Conservation (phyloP, 2,113 vertebrate genomes). For the Manacus vitellinus region DNA sequence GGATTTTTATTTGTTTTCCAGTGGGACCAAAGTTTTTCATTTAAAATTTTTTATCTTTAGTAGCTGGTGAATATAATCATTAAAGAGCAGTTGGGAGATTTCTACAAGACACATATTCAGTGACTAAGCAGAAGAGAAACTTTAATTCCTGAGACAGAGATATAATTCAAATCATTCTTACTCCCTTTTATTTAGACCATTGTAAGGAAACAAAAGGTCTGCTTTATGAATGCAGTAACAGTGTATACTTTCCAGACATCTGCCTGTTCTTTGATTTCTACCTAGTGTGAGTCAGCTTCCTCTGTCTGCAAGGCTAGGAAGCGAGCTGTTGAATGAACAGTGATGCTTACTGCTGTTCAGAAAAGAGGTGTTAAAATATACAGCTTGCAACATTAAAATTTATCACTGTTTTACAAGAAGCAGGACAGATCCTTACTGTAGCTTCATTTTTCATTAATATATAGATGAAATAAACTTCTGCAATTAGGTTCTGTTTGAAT, state of each 20-base stretch:
- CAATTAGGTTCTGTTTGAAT: not conserved
- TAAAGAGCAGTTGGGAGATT: not conserved
- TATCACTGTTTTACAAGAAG: not conserved
- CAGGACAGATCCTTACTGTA: not conserved
- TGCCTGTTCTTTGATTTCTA: slow-evolving; percentile 30
- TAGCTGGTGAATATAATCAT: not conserved
- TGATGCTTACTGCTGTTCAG: not conserved
- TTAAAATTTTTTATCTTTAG: not conserved
- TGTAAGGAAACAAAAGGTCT: not conserved
- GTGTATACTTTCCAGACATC: not conserved
- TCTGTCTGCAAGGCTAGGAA: not conserved
- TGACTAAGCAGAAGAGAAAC: not conserved
- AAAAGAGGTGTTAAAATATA: not conserved
- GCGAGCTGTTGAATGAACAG: not conserved
- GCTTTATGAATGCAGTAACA: not conserved
- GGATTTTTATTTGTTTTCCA: not conserved
- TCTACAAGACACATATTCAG: not conserved
- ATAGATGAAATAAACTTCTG: not conserved
- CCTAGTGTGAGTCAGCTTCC: slow-evolving; percentile 31
- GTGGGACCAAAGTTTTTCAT: not conserved
- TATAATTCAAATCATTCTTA: not conserved
- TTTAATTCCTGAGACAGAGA: not conserved
- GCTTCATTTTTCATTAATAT: not conserved
- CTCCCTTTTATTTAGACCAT: slow-evolving; percentile 5
- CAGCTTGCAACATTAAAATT: slow-evolving; percentile 11